phyloP scores from a whole-genome alignment of 2,797 vertebrate genomes.

The Melanitta fusca region DNA sequence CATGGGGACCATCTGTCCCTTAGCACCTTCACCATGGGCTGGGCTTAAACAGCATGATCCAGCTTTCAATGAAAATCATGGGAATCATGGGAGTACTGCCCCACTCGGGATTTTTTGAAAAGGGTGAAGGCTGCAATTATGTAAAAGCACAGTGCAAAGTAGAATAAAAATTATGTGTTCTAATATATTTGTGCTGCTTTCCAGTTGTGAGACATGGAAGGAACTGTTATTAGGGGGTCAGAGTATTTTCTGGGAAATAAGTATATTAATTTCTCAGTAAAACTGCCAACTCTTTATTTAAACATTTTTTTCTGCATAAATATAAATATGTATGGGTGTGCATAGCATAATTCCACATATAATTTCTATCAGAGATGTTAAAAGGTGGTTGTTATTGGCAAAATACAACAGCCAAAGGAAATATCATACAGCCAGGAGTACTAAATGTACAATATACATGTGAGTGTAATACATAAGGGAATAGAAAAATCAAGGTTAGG shows the following conservation, averaged over 20 bases:
- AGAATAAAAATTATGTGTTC: neutral
- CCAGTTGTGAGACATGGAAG: neutral
- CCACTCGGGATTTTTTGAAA: neutral
- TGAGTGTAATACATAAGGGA: neutral
- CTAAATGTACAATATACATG: neutral
- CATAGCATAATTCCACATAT: neutral
- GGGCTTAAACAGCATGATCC: fast-evolving
- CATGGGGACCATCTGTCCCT: neutral
- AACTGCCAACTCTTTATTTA: neutral
- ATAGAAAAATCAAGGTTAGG: neutral
- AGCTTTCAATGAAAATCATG: neutral
- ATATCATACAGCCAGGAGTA: neutral
- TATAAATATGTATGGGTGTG: neutral
- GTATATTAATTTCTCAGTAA: neutral
- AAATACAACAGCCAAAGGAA: neutral
- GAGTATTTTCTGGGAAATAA: neutral
- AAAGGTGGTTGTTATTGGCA: neutral
- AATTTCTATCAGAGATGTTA: neutral
- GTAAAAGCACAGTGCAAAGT: neutral
- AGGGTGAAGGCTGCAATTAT: neutral
- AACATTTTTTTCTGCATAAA: neutral
- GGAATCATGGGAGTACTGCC: neutral
- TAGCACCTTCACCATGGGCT: neutral
- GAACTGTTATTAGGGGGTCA: neutral
- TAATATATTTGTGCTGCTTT: neutral